Base-by-base conservation (phyloP, 1,140 invertebrate genomes). In the Calliphora vicina region DNA sequence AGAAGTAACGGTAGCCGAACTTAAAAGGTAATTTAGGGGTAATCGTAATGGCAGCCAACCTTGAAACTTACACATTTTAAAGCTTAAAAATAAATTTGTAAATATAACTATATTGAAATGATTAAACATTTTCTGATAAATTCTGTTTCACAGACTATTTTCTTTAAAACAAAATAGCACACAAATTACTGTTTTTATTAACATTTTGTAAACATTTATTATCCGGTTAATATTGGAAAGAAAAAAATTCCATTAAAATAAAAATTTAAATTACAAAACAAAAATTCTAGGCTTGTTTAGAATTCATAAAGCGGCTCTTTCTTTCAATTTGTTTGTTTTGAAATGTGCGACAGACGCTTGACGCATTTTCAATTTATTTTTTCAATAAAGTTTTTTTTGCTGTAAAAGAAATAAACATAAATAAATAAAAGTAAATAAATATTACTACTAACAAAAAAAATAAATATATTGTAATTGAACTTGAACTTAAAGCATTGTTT, bases 231-330 rank as follows among this genome's bases (percentile, higher is more conserved):
- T 17, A 57, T n/a, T n/a, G 50, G n/a, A 25, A 23, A 10, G n/a
- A 23, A 67, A 67, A 25, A 67, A 67, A 23, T 67, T 20, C 61
- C 61, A 67, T 67, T 67, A 67, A 67, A 67, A 10, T 67, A 23
- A 67, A 57, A 23, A 67, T 67, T 67, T 67, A 25, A 67, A 23
- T 67, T 67, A 23, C 4, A 67, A 67, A 67, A 67, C 1, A 67
- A 25, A 67, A 57, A 35, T 35, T 67, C 61, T 67, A 23, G 61
- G 61, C 61, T 67, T 67, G 61, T 67, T 67, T 23, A 67, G 61
- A 25, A 67, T 67, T 67, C 61, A 67, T 67, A 67, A 67, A 67
- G 61, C 61, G 61, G 61, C 25, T 67, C 61, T 25, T 67, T 23
- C n/a, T 67, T 67, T 10, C 20, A 67, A 23, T 23, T 67, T 67